A percentile compares a stretch with the other conserved stretches of the same genome.
Evolutionary conservation across 2,888 invertebrate genomes (phyloP).

Genomic region (Melanargia galathea): DNA sequence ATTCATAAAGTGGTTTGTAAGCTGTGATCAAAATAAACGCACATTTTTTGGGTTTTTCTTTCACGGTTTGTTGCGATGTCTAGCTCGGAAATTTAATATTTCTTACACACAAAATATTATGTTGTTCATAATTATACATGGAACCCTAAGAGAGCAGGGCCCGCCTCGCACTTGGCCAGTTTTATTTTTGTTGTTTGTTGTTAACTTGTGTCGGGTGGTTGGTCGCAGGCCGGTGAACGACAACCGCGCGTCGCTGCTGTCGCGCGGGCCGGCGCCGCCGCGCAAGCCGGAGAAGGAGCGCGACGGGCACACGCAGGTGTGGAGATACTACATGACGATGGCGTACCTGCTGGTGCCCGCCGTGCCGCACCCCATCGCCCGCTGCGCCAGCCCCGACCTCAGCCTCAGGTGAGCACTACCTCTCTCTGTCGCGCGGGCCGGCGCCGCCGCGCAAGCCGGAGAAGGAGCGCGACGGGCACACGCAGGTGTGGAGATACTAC

Average conservation of each 20-base stretch:
- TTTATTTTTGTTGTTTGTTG: background rate
- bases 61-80: no score
- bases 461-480: conserved; percentile 96
- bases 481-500: conserved; percentile 99
- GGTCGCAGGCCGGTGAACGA: conserved; percentile 95
- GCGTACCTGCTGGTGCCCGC: conserved; percentile 98
- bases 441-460: conserved; percentile 95
- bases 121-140: no score
- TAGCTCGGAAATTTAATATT: no score
- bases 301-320: conserved; percentile 97
- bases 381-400: conserved; percentile 96
- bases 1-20: no score
- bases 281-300: conserved; percentile 96
- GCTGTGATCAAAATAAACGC: no score
- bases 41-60: no score
- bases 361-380: conserved; percentile 91
- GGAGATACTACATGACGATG: conserved; percentile 98
- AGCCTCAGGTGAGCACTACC: conserved; percentile 96
- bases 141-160: no score
- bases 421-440: no score
- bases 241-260: conserved; percentile 95
- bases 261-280: conserved; percentile 91
- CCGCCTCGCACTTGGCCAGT: background rate
- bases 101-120: no score
- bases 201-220: no score